Evolutionary conservation across 2,888 invertebrate genomes (phyloP), one percentile per base, ranked within the genome.

Genomic region (Hedya salicella): DNA sequence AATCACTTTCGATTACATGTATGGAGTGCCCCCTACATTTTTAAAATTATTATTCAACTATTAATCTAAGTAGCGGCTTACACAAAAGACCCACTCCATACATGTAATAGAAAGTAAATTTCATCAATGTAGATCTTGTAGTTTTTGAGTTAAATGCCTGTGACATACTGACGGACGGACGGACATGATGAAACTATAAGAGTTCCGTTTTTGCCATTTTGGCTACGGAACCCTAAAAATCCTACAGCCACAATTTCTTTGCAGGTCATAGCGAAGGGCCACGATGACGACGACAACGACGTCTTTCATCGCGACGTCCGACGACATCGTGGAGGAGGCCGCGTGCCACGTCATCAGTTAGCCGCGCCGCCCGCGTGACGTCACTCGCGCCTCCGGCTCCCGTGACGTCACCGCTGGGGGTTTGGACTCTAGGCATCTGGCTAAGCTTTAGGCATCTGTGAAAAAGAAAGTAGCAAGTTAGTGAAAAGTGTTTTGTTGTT

Each of bases 251-350:
- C 9, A 36, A 36, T 9, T 36, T 36, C 36, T 84, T 6, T 83
- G 80, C 71, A 83, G 91, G 42, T 88, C 89, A 81, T 91, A 91
- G 87, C 89, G 89, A 82, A 84, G 85, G 78, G 78, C 82, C 6
- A 85, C 86, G 11, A 19, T 57, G 78, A 88, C 85, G 81, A 83
- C 86, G 75, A 86, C 85, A 70, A 78, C 85, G 39, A 71, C 81
- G 21, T 70, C 81, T 30, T 78, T 85, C 54, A 78, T 80, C 53
- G 74, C 80, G 53, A 62, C 78, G 63, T 68, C 80, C 0, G 80
- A 81, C 17, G 83, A 79, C 66, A 73, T 71, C 67, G 71, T 73
- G 5, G 82, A 78, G 60, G 80, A 74, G 39, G 68, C 71, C 9
- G 75, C 78, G 60, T 79, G 81, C 69, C 82, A 83, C 69, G 76